A percentile compares a stretch with the other conserved stretches of the same genome.
These are phyloP conservation scores for Bombus ignitus DNA, from an alignment of 1,140 invertebrate genomes.

Conservation along the genomic window DNA sequence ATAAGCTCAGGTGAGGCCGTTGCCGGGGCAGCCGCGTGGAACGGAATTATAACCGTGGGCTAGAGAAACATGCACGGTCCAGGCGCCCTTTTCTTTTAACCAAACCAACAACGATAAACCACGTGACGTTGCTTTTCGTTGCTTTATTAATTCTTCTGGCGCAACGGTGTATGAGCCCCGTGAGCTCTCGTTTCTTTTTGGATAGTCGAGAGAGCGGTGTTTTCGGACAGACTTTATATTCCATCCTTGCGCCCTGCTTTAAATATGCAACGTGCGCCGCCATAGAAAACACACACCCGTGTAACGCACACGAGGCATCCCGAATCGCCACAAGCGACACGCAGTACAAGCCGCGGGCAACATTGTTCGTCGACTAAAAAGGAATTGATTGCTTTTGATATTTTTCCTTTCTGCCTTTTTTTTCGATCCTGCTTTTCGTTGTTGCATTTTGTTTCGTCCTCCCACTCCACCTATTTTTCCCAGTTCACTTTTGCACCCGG, in stretches of 20 bases:
- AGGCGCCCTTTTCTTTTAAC: conserved; percentile 11
- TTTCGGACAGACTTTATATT: conserved; percentile 47
- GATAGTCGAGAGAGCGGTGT: not conserved
- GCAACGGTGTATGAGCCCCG: not conserved
- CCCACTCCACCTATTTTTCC: not conserved
- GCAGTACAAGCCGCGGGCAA: not conserved
- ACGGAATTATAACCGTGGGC: conserved; percentile 36
- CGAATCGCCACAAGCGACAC: not conserved
- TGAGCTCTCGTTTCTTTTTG: not conserved
- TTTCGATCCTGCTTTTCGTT: not conserved
- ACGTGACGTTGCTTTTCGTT: conserved; percentile 30
- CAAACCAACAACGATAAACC: conserved; percentile 39
- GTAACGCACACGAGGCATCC: conserved; percentile 4
- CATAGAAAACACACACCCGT: not conserved
- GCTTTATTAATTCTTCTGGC: conserved; percentile 48
- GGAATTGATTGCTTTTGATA: conserved; percentile 52
- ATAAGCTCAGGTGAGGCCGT: conserved; percentile 33
- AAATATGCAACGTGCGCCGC: conserved; percentile 41
- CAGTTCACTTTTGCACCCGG: conserved; percentile 5
- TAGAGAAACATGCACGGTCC: not conserved
- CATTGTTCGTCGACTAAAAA: conserved; percentile 37
- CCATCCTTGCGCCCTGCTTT: conserved; percentile 38
- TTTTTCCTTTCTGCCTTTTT: not conserved
- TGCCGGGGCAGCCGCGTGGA: conserved; percentile 3
- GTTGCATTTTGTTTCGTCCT: no score